Evolutionary conservation across 2,113 vertebrate species (phyloP).

Genomic region (Malaclemys terrapin): DNA sequence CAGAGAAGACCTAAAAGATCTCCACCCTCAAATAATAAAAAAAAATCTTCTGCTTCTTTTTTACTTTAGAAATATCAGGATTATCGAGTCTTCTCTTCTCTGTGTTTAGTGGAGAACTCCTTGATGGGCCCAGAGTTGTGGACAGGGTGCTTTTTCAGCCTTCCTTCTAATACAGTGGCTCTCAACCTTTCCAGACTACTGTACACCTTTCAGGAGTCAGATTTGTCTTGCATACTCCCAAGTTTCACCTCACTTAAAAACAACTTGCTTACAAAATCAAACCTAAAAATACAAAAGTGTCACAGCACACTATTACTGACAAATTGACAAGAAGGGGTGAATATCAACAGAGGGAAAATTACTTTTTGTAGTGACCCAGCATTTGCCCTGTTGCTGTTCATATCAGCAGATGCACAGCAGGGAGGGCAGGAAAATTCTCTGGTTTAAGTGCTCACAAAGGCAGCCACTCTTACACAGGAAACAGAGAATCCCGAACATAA

Average conservation of each 20-base stretch:
- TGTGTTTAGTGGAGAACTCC: not conserved
- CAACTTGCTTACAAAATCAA: too few relatives aligned
- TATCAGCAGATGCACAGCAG: not conserved
- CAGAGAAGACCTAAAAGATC: not conserved
- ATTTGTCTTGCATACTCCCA: not conserved
- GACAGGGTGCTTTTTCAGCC: not conserved
- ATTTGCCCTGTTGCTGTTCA: not conserved
- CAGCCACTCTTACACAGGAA: not conserved
- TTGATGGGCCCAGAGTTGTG: not conserved
- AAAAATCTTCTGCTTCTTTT: not conserved
- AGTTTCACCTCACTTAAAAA: too few relatives aligned
- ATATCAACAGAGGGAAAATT: too few relatives aligned
- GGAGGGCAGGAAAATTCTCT: not conserved
- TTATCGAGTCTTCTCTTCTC: not conserved
- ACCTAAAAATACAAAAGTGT: too few relatives aligned
- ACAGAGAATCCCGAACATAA: not conserved
- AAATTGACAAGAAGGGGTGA: too few relatives aligned
- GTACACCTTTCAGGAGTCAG: too few relatives aligned
- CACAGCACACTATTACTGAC: too few relatives aligned
- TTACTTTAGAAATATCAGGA: not conserved
- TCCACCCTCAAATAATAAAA: not conserved
- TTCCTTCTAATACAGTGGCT: not conserved
- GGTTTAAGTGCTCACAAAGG: not conserved
- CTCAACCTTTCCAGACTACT: too few relatives aligned
- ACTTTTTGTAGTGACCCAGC: not conserved